phyloP scores from a whole-genome alignment of 2,888 invertebrate species.

The Drosophila dives region DNA sequence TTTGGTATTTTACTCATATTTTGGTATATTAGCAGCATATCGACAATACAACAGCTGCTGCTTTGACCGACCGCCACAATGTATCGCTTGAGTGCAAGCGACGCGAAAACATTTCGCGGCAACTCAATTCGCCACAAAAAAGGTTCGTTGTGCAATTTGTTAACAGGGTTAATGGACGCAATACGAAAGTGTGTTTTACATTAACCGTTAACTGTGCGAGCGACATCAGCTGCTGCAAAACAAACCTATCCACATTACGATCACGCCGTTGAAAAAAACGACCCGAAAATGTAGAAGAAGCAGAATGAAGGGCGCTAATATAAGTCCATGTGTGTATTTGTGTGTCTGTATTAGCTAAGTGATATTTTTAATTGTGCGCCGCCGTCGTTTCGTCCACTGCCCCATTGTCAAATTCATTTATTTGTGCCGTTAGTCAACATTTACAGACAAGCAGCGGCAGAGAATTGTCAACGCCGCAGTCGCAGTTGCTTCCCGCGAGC shows the following conservation, averaged over 20 bases:
- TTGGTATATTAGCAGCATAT: constrained; percentile 12
- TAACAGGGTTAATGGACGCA: constrained; percentile 23
- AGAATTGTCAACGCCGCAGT: constrained; percentile 34
- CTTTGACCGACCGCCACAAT: constrained; percentile 26
- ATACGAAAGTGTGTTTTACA: not conserved
- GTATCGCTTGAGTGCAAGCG: constrained; percentile 22
- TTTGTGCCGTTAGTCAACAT: constrained; percentile 50
- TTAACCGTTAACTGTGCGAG: constrained; percentile 17
- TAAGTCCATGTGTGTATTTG: constrained; percentile 21
- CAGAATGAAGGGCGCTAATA: constrained; percentile 32
- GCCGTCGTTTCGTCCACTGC: constrained; percentile 19
- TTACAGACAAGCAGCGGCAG: constrained; percentile 42
- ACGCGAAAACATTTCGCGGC: constrained; percentile 39
- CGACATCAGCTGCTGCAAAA: constrained; percentile 9
- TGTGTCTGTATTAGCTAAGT: constrained; percentile 66
- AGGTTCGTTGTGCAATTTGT: constrained; percentile 65
- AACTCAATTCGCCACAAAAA: constrained; percentile 33
- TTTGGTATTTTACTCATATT: not conserved
- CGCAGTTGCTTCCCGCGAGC: constrained; percentile 21
- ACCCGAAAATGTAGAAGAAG: constrained; percentile 38
- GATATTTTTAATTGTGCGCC: constrained; percentile 73
- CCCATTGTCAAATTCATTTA: constrained; percentile 55
- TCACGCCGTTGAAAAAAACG: constrained; percentile 3
- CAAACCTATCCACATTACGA: constrained; percentile 11
- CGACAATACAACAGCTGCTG: not conserved